Percentiles rank a stretch among this genome's conserved stretches.
Conservation (phyloP, 2,888 invertebrate genomes). For the Euplagia quadripunctaria region DNA sequence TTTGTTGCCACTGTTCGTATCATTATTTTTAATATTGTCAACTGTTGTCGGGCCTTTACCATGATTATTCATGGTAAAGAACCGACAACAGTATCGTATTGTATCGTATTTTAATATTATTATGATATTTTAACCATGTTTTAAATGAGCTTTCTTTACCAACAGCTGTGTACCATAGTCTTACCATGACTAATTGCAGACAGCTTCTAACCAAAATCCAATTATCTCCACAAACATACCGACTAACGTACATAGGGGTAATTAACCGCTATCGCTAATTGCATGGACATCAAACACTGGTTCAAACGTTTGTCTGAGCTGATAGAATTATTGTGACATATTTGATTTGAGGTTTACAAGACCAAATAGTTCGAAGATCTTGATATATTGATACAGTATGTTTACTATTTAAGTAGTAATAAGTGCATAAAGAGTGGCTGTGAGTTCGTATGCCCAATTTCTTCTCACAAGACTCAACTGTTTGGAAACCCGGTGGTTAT, state of each 20-base stretch:
- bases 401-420: background rate
- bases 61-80: too few relatives aligned
- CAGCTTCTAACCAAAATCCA: conserved; percentile 29
- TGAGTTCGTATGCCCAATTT: too few relatives aligned
- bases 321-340: conserved; percentile 31
- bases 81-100: too few relatives aligned
- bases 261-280: conserved; percentile 50
- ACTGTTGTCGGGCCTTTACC: too few relatives aligned
- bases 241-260: conserved; percentile 26
- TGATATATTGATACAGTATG: background rate
- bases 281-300: conserved; percentile 20
- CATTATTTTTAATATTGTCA: too few relatives aligned
- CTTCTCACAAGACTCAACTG: too few relatives aligned
- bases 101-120: too few relatives aligned
- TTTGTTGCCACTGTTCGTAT: too few relatives aligned
- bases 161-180: background rate
- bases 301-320: conserved; percentile 13
- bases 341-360: conserved; percentile 11
- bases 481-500: too few relatives aligned
- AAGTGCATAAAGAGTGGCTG: background rate
- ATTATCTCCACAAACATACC: conserved; percentile 38
- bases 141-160: too few relatives aligned
- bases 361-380: background rate
- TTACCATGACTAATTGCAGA: conserved; percentile 18
- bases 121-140: too few relatives aligned